Evolutionary conservation across 1,140 invertebrate genomes (phyloP).

Genomic region (Temnothorax curvispinosus): DNA sequence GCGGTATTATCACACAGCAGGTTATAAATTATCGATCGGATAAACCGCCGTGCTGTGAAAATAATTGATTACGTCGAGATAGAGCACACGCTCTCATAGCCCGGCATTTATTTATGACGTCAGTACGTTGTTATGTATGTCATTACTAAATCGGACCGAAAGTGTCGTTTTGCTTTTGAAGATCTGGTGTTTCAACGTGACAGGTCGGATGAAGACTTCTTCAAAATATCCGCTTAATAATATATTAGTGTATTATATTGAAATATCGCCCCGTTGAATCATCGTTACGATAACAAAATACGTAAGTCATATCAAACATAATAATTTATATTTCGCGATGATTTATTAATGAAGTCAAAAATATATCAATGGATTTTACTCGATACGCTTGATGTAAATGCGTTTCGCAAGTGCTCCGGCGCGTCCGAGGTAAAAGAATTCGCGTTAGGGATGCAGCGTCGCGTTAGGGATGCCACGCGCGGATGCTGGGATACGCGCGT

Average conservation of each 20-base stretch:
- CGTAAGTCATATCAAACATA: neutral
- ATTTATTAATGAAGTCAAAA: neutral
- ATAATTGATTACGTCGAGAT: slow-evolving; percentile 58
- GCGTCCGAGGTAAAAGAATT: slow-evolving; percentile 13
- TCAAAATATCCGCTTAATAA: neutral
- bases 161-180: slow-evolving; percentile 9
- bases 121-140: neutral
- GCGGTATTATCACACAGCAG: slow-evolving; percentile 54
- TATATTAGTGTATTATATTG: neutral
- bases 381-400: neutral
- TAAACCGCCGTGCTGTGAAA: slow-evolving; percentile 50
- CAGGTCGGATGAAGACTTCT: neutral
- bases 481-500: neutral
- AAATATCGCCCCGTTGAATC: neutral
- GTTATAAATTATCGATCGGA: slow-evolving; percentile 59
- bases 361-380: neutral
- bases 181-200: neutral
- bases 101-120: slow-evolving; percentile 36
- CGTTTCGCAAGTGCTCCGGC: neutral
- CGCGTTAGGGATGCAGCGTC: neutral
- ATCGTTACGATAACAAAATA: neutral
- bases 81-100: neutral
- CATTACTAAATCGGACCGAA: slow-evolving; percentile 17
- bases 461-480: neutral
- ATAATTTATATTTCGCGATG: neutral